phyloP scores from a whole-genome alignment of 2,113 vertebrate species.

The Turnix velox region DNA sequence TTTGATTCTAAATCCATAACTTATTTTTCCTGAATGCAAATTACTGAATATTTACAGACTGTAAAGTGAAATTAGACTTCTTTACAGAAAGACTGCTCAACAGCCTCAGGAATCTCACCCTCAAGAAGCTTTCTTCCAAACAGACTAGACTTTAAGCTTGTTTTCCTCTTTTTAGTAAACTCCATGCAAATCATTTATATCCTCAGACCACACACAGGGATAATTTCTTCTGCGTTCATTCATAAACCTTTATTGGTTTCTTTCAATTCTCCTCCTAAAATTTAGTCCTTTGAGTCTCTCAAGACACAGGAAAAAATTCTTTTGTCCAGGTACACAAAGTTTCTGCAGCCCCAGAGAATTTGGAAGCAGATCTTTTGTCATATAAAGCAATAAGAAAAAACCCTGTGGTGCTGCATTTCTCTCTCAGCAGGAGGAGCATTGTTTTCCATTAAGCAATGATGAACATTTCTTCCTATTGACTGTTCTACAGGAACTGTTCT shows the following conservation, averaged over 20 bases:
- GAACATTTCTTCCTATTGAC: background rate
- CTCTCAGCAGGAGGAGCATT: background rate
- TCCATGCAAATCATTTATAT: background rate
- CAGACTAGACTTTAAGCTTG: background rate
- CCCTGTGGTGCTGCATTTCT: background rate
- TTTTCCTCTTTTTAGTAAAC: background rate
- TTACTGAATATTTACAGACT: background rate
- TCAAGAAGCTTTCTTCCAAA: background rate
- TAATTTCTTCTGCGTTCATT: background rate
- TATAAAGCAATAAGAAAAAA: background rate
- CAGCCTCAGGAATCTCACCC: background rate
- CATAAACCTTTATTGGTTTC: background rate
- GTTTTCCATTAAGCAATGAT: slow-evolving; percentile 21
- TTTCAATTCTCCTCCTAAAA: background rate
- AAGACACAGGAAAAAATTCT: background rate
- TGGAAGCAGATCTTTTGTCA: background rate
- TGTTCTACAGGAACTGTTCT: background rate
- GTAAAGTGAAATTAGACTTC: background rate
- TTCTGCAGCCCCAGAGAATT: background rate
- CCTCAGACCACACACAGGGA: background rate
- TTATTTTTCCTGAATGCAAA: background rate
- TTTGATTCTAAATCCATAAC: background rate
- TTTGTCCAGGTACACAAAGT: background rate
- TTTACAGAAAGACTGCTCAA: background rate
- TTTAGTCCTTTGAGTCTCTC: background rate